Conservation (phyloP, 2,113 vertebrate genomes). For the Fulmarus glacialis region DNA sequence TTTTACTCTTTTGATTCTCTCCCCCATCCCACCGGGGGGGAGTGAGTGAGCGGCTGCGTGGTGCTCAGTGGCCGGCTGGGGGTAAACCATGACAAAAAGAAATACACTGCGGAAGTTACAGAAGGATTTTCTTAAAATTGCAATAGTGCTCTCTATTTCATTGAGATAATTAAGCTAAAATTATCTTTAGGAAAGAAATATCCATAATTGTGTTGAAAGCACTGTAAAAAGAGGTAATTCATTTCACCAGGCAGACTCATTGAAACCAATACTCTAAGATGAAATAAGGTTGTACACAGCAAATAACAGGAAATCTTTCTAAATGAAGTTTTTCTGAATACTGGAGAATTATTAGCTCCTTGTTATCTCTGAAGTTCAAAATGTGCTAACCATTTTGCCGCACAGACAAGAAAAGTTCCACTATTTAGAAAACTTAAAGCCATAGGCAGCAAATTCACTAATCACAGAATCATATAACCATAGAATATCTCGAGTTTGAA, state of each 20-base stretch:
- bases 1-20: no score
- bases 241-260: neutral
- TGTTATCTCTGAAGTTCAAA: neutral
- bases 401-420: neutral
- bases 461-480: neutral
- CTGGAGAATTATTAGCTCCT: fast-evolving
- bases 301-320: neutral
- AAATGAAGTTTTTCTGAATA: neutral
- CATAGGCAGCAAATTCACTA: fast-evolving
- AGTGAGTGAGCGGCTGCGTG: no score
- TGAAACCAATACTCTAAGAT: neutral
- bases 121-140: neutral
- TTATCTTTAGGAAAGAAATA: neutral
- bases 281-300: neutral
- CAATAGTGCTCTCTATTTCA: neutral
- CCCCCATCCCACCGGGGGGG: no score
- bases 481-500: neutral
- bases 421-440: neutral
- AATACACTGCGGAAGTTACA: neutral
- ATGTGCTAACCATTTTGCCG: neutral
- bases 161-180: neutral
- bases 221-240: neutral
- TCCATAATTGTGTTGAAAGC: neutral
- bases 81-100: no score
- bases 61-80: no score